Evolutionary conservation across 2,888 invertebrate genomes (phyloP).

Genomic region (Leptinotarsa juncta): DNA sequence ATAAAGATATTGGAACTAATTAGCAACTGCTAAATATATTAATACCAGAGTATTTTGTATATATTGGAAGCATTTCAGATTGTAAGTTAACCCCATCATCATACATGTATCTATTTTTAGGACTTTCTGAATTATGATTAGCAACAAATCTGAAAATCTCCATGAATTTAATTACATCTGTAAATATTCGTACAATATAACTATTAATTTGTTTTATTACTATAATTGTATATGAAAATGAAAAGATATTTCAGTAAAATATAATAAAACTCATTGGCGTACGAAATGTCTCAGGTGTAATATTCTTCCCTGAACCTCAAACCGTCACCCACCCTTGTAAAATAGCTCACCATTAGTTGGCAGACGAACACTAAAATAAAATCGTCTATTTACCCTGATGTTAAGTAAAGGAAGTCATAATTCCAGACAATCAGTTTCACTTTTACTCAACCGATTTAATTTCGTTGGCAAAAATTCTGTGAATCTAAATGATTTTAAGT

Average conservation of each 20-base stretch:
- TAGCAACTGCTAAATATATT: too few species aligned
- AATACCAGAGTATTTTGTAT: too few species aligned
- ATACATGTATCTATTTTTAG: too few species aligned
- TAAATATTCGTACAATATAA: slow-evolving; percentile 13
- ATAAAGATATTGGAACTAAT: too few species aligned
- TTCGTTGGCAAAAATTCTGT: neutral
- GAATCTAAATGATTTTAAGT: neutral
- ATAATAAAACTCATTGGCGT: neutral
- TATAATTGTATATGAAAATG: too few species aligned
- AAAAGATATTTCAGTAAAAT: too few species aligned
- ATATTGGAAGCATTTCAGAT: too few species aligned
- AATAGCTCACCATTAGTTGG: slow-evolving; percentile 21
- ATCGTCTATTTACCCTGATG: neutral
- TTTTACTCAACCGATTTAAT: neutral
- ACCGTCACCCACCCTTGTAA: slow-evolving; percentile 9
- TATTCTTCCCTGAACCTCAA: slow-evolving; percentile 12
- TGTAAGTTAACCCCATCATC: too few species aligned
- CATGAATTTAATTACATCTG: slow-evolving; percentile 13
- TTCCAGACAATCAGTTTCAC: slow-evolving; percentile 15
- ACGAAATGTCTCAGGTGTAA: slow-evolving; percentile 2
- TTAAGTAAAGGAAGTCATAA: slow-evolving; percentile 34
- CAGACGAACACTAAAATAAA: slow-evolving; percentile 13
- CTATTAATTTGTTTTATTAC: neutral
- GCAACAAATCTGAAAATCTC: slow-evolving; percentile 26
- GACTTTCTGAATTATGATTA: slow-evolving; percentile 6